Evolutionary conservation across 2,888 invertebrate species (phyloP).

Genomic region (Venustoraphidia nigricollis): DNA sequence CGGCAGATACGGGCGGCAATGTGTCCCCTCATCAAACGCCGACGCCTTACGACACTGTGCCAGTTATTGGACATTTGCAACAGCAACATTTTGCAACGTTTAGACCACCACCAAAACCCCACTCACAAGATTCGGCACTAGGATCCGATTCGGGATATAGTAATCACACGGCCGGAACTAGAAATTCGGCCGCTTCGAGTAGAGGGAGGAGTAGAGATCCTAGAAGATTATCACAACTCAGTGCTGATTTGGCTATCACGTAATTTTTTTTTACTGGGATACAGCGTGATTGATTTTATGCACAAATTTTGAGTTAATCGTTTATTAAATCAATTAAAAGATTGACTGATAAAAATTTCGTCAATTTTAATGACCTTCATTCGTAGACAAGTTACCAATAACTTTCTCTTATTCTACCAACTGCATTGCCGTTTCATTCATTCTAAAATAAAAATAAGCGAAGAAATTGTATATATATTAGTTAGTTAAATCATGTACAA

Average conservation of each 20-base stretch:
- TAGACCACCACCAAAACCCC: constrained; percentile 45
- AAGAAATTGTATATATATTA: too few relatives aligned
- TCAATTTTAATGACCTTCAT: too few relatives aligned
- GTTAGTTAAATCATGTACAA: too few relatives aligned
- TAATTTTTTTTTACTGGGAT: constrained; percentile 12
- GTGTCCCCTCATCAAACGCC: constrained; percentile 14
- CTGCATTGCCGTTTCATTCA: too few relatives aligned
- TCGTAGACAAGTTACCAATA: too few relatives aligned
- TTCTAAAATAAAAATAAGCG: too few relatives aligned
- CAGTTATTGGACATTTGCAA: constrained; percentile 41
- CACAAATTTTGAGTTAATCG: too few relatives aligned
- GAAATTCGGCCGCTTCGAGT: constrained; percentile 19
- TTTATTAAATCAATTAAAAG: too few relatives aligned
- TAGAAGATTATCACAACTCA: constrained; percentile 26
- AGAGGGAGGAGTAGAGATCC: constrained; percentile 22
- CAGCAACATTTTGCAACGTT: constrained; percentile 28
- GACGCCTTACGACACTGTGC: constrained; percentile 50
- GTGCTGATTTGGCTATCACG: constrained; percentile 28
- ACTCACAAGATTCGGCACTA: constrained; percentile 59
- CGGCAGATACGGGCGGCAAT: constrained; percentile 25
- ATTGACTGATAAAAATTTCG: too few relatives aligned
- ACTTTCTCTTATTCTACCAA: too few relatives aligned
- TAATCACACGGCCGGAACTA: constrained; percentile 55
- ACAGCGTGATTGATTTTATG: too few relatives aligned
- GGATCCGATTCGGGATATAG: constrained; percentile 79